Base-by-base conservation (phyloP, 1,140 invertebrate genomes). In the Oncopodura yosiiana region DNA sequence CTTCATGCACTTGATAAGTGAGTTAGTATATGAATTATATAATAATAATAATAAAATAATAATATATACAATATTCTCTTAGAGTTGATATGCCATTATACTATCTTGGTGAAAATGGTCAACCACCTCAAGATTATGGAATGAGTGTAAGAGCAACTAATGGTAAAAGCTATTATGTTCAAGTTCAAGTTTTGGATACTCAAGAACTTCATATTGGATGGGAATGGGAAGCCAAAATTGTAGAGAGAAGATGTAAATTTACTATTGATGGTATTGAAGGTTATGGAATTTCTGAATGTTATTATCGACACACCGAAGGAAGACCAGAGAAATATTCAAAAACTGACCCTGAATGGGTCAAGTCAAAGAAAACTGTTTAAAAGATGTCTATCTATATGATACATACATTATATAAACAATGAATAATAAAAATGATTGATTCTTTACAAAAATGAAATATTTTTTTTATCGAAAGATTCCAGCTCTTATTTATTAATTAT, bases 231-330 rank as follows among this genome's bases (percentile, higher is more conserved):
- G 80, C 80, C 3, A 73, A 75, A 32, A 78, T 85, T 70, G 73
- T 78, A 49, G 82, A 84, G 64, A 62, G 81, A 29, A 79, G 82
- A 66, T 76, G 76, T 58, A 74, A 68, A 49, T 83, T 75, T 65
- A 65, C 68, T 5, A 75, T 84, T 0, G 80, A 83, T 70, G 79
- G 78, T 2, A 67, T 79, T 0, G 71, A 71, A 16, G 81, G 81
- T 0, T 75, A 77, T 64, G 81, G 81, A 1, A 75, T 83, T 18
- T 80, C 78, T 1, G 81, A 85, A 70, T 84, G 81, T 75, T 75
- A 81, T 64, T 84, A 84, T 69, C 68, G 75, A 12, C 72, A 77
- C 66, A 67, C 63, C 37, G 69, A 65, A 16, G 76, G 75, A 68
- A 18, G 75, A 70, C 56, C 63, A n/a, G 46, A 66, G 48, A 6